Base-by-base conservation (phyloP, 2,888 invertebrate species). In the Hypomecis punctinalis region DNA sequence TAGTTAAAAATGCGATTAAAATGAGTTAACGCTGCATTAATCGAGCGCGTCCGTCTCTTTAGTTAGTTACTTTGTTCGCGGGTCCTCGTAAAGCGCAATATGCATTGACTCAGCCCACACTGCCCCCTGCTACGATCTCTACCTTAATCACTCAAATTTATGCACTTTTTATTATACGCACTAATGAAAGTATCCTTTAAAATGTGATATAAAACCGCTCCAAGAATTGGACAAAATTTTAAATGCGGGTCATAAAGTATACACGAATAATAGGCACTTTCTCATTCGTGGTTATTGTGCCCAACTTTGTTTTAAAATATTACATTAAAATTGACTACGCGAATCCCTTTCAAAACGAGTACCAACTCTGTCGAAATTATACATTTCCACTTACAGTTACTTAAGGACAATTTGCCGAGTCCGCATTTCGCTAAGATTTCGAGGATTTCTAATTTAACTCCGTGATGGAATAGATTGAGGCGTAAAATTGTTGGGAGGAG, bases 141-240 rank as follows among this genome's bases (percentile, higher is more conserved):
- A 78, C 86, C 84, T 89, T 88, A 86, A 90, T 91, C 88, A 87
- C 83, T 88, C 85, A 84, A 82, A 85, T 90, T 90, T 90, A 90
- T 90, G 85, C 78, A 82, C 76, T 76, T 87, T 89, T 90, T 89
- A 89, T 85, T 83, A 80, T 63, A 59, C 62, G 75, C 82, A 76
- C 79, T 86, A 86, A 87, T 87, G 81, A 86, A 86, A 85, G 80
- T 80, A 80, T 81, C 81, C 81, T 82, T 80, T 82, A 76, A 77
- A 81, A 73, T 75, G 74, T 80, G n/a, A 56, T 57, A 53, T 54
- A 46, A 55, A 60, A 23, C 61, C 48, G 35, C 59, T 46, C 46
- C 62, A 46, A 60, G 59, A 60, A 69, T 73, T 70, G 67, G 46
- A 63, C 67, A 60, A 53, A 67, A 67, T 73, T 68, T 65, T 59